phyloP scores from a whole-genome alignment of 2,888 invertebrate genomes.

The Alentia gelatinosa region DNA sequence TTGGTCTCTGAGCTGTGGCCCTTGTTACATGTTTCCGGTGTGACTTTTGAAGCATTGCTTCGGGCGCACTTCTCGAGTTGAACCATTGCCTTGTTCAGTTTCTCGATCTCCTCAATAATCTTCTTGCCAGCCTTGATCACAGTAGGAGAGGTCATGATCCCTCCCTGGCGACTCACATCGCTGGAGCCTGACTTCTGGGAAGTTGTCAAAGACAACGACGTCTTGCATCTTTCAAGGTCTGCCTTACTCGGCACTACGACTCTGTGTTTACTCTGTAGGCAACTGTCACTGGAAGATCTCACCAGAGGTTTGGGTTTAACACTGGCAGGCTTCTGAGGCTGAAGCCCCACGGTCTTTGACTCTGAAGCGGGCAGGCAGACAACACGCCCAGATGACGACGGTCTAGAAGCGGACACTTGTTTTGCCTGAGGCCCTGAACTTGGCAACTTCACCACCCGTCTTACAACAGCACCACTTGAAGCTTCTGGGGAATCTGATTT shows the following conservation, averaged over 20 bases:
- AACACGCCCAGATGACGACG: no score
- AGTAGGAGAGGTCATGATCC: neutral
- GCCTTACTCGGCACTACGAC: neutral
- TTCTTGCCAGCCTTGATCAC: neutral
- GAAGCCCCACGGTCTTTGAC: no score
- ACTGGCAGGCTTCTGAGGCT: no score
- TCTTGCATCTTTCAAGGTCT: neutral
- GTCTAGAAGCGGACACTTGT: no score
- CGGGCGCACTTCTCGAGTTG: neutral
- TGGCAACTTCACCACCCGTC: no score
- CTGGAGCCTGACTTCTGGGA: neutral
- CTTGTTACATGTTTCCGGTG: neutral
- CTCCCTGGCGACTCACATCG: neutral
- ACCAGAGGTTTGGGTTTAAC: no score
- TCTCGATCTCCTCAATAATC: constrained; percentile 17
- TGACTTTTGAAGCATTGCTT: neutral
- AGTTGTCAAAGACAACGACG: neutral
- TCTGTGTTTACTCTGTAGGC: neutral
- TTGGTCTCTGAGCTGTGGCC: neutral
- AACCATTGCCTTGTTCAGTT: neutral
- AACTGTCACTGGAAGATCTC: neutral
- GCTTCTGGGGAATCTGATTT: no score
- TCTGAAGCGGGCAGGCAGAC: no score
- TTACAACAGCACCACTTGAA: no score
- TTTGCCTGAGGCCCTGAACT: no score